phyloP scores from a whole-genome alignment of 2,797 vertebrate genomes.

The Gymnopithys bicolor region DNA sequence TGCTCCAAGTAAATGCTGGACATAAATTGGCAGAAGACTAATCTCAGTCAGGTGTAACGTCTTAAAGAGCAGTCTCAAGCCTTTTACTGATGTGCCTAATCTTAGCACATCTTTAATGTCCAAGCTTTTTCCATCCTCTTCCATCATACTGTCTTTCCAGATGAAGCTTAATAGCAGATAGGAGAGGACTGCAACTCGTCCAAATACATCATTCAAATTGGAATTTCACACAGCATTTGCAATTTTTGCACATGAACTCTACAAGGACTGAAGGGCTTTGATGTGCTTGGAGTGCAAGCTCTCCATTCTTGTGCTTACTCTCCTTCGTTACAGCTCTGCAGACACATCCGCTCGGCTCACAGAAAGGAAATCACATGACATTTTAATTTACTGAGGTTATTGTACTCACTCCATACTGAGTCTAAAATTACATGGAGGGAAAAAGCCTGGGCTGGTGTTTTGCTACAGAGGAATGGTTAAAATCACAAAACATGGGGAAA shows the following conservation, averaged over 20 bases:
- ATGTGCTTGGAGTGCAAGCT: background rate
- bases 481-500: background rate
- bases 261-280: background rate
- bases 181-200: background rate
- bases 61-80: background rate
- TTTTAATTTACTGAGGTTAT: slow-evolving; percentile 49
- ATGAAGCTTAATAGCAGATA: background rate
- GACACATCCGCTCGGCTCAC: background rate
- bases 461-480: background rate
- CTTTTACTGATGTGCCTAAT: slow-evolving; percentile 5
- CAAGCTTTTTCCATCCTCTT: background rate
- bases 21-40: background rate
- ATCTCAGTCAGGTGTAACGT: slow-evolving; percentile 8
- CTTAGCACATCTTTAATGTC: slow-evolving; percentile 1
- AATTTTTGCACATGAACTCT: background rate
- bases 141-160: background rate
- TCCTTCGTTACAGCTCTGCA: slow-evolving; percentile 34
- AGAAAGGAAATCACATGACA: slow-evolving; percentile 36
- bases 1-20: background rate
- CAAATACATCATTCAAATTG: background rate
- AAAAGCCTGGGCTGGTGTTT: background rate
- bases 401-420: background rate
- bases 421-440: slow-evolving; percentile 28
- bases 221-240: background rate
- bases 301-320: background rate